These are phyloP conservation scores for Maniola jurtina DNA, from an alignment of 1,140 invertebrate genomes.

Conservation along the genomic window DNA sequence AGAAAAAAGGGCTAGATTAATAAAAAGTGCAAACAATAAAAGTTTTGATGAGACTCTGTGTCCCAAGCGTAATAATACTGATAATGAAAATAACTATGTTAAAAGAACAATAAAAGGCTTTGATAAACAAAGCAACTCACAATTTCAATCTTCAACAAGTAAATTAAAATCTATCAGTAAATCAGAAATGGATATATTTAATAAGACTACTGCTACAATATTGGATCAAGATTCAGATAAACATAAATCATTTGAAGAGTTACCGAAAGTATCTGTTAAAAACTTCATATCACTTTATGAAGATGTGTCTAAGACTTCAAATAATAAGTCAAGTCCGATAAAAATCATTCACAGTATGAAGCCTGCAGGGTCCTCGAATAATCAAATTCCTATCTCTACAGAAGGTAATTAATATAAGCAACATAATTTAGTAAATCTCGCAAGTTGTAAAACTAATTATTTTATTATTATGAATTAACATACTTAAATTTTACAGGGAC, in stretches of 20 bases:
- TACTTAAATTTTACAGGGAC: background rate
- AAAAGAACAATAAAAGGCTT: conserved; percentile 36
- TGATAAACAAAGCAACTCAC: conserved; percentile 25
- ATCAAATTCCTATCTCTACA: conserved; percentile 42
- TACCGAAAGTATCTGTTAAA: conserved; percentile 68
- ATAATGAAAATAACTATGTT: conserved; percentile 22
- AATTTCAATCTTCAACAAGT: conserved; percentile 22
- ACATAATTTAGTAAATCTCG: background rate
- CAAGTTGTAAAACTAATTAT: background rate
- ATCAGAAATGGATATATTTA: conserved; percentile 75
- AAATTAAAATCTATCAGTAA: conserved; percentile 61
- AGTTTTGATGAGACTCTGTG: conserved; percentile 23
- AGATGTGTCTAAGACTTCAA: conserved; percentile 52
- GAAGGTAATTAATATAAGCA: conserved; percentile 36
- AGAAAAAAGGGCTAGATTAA: conserved; percentile 21
- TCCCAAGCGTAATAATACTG: background rate
- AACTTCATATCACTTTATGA: conserved; percentile 67
- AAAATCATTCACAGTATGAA: conserved; percentile 31
- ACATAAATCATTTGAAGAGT: conserved; percentile 70
- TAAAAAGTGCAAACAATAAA: conserved; percentile 7
- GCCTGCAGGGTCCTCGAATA: conserved; percentile 11
- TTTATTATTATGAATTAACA: background rate
- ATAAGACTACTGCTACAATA: conserved; percentile 42
- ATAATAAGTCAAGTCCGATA: conserved; percentile 32
- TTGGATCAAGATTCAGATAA: conserved; percentile 54